Evolutionary conservation across 2,888 invertebrate species (phyloP), one percentile per base, ranked within the genome.

Genomic region (Gibbula magus): DNA sequence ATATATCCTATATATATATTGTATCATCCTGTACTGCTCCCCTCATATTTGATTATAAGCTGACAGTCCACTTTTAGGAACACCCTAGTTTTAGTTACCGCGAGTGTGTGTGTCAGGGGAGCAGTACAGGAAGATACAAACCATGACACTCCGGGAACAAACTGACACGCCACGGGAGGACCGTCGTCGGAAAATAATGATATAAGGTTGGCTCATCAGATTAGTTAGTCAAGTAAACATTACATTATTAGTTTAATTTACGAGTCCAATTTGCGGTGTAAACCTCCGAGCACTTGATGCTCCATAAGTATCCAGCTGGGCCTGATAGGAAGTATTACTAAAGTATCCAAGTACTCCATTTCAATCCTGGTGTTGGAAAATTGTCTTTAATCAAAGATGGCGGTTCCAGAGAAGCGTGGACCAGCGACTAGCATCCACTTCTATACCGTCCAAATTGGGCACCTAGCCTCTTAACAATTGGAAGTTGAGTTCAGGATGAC

Each of bases 381-480:
- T 61, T 61, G 61, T 61, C 25, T 61, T 61, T 61, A 61, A 61
- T 61, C 61, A 61, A 29, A 61, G 61, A 61, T 61, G 61, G 29
- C 25, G 29, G 22, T 13, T 16, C 29, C 29, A 25, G 61, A 29
- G 4, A 25, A 16, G 29, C 29, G 61, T 61, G 29, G 61, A 61
- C 61, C 29, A 45, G 61, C 16, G 22, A 29, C 61, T 61, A 13
- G 25, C 61, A 61, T 25, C 61, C 29, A 61, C 61, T 61, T 61
- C 61, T 61, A 25, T 25, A 25, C 25, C 13, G 25, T 29, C 29
- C 29, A 61, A 61, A 61, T 61, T 61, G 61, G 61, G 29, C 16
- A 61, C 29, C 25, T 16, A 61, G 29, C 25, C 16, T 25, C 61
- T 25, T 10, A 25, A 61, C 25, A 61, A 61, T 61, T 61, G 61